These are phyloP conservation scores for Perognathus longimembris DNA, from an alignment of 2,113 vertebrate genomes.

Conservation along the genomic window DNA sequence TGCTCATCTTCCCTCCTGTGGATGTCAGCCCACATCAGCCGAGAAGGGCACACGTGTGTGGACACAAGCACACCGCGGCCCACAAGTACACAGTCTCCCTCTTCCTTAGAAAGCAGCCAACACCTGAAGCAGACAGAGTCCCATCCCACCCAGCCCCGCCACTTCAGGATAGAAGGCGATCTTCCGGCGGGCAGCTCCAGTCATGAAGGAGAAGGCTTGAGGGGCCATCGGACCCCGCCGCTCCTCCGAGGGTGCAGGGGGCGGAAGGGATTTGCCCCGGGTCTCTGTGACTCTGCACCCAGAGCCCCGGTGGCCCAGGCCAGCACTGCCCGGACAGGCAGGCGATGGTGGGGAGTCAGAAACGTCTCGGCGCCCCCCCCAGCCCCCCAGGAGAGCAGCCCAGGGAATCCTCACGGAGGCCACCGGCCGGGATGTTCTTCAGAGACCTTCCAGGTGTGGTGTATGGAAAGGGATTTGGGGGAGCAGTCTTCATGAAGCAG, in stretches of 20 bases:
- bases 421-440: slow-evolving; percentile 65
- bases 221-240: not conserved
- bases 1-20: not conserved
- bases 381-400: not conserved
- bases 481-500: slow-evolving; percentile 77
- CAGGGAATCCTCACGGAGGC: slow-evolving; percentile 13
- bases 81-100: fast-evolving
- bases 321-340: not conserved
- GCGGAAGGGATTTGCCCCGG: not conserved
- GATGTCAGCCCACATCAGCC: not conserved
- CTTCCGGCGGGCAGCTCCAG: not conserved
- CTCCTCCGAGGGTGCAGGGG: not conserved
- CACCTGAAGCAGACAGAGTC: fast-evolving
- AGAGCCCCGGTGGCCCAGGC: not conserved
- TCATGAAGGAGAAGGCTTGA: fast-evolving
- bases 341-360: no score
- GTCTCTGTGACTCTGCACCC: not conserved
- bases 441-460: slow-evolving; percentile 76
- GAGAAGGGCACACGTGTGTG: not conserved
- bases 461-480: slow-evolving; percentile 76
- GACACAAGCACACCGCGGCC: not conserved
- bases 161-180: not conserved
- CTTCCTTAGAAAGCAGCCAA: not conserved
- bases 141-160: not conserved
- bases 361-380: not conserved